Evolutionary conservation across 2,888 invertebrate genomes (phyloP).

Genomic region (Rotaria magnacalcarata): DNA sequence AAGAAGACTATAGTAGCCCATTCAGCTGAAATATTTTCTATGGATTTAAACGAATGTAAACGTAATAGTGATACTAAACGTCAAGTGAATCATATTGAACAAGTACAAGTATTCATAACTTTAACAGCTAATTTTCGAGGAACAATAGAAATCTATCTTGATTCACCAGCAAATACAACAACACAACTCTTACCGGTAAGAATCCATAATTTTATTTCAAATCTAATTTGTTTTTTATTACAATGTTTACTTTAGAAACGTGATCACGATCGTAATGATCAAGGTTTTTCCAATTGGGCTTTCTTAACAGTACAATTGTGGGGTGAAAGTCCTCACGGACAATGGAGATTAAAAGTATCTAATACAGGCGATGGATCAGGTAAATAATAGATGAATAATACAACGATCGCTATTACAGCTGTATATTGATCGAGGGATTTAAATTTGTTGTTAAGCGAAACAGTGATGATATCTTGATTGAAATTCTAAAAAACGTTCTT

Average conservation of each 20-base stretch:
- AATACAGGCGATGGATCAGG: background rate
- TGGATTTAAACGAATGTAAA: constrained; percentile 27
- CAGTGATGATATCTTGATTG: too few relatives aligned
- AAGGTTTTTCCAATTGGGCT: constrained; percentile 96
- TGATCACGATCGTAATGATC: constrained; percentile 74
- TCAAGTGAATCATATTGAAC: constrained; percentile 46
- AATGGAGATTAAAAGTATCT: constrained; percentile 56
- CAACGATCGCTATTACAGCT: too few relatives aligned
- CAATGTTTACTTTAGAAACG: background rate
- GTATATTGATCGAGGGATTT: too few relatives aligned
- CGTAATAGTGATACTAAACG: background rate
- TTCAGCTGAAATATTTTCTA: background rate
- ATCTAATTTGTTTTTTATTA: background rate
- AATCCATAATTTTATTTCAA: background rate
- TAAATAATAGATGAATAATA: background rate
- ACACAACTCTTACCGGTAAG: constrained; percentile 39
- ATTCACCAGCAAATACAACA: constrained; percentile 42
- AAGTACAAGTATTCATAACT: constrained; percentile 45
- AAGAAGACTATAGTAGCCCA: background rate
- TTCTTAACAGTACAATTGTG: constrained; percentile 96
- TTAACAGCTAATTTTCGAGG: constrained; percentile 35
- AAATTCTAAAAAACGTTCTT: too few relatives aligned
- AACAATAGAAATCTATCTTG: constrained; percentile 37
- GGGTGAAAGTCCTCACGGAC: constrained; percentile 68
- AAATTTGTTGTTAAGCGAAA: too few relatives aligned